Base-by-base conservation (phyloP, 2,888 invertebrate species). In the Thereva nobilitata region DNA sequence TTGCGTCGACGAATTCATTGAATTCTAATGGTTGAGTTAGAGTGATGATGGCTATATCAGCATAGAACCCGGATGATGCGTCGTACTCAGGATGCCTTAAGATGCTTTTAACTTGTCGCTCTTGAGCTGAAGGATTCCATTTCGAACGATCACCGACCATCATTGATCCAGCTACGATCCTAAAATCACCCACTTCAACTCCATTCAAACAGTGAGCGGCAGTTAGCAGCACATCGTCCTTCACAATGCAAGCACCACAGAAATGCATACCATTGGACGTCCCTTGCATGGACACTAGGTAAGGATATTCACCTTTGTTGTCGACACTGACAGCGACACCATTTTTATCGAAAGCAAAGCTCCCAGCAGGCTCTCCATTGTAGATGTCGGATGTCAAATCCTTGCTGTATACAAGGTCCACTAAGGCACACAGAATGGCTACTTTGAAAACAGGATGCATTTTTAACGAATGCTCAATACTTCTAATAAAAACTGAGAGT, bases 271-370 rank as follows among this genome's bases (percentile, higher is more conserved):
- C 41, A 2, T 23, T 40, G 4, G 4, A 5, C 6, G 3, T 8
- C n/a, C 1, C 6, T 35, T 61, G 50, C 8, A 61, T 34, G 2
- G 50, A 8, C 10, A 38, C 49, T 41, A 61, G 23, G 9, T 38
- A 61, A n/a, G 61, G 50, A 34, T 7, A 61, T 50, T 61, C 61
- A 0, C 50, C 61, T 1, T 50, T 50, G 23, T 61, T 61, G n/a
- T 41, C n/a, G 3, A 50, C 9, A 9, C 12, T 4, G 1, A 23
- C 23, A n/a, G 4, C n/a, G 5, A 34, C 8, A 5, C 50, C 41
- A 23, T 49, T 40, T 34, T 12, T 9, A 1, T 10, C 47, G 45
- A 35, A 12, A 10, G 44, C 4, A 23, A 23, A 23, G 4, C 12
- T 8, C 7, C 45, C 45, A 37, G 47, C 57, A 50, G 8, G 4